Conservation (phyloP, 2,888 invertebrate genomes). For the Coelopa pilipes region DNA sequence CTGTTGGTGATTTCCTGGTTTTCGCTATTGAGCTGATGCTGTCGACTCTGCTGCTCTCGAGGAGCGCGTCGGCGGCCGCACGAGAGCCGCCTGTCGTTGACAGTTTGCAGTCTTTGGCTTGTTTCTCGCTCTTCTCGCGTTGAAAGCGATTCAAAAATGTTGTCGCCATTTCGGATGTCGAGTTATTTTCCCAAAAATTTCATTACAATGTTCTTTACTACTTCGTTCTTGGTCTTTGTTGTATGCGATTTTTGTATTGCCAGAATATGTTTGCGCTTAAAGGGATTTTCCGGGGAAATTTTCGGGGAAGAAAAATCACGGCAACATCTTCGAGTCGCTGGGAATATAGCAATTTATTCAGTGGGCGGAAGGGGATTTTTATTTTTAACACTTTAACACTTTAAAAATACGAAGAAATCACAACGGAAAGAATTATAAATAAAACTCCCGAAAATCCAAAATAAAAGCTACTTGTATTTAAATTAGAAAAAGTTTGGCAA, state of each 20-base stretch:
- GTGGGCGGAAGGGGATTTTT: too few relatives aligned
- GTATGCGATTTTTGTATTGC: not conserved
- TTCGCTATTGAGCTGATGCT: slow-evolving; percentile 40
- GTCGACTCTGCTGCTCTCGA: slow-evolving; percentile 10
- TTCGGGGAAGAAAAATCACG: not conserved
- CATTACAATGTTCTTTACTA: slow-evolving; percentile 18
- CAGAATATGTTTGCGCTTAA: not conserved
- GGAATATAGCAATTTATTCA: too few relatives aligned
- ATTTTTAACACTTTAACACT: too few relatives aligned
- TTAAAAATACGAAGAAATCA: too few relatives aligned
- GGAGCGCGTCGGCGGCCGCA: slow-evolving; percentile 28
- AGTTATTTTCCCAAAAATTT: slow-evolving; percentile 21
- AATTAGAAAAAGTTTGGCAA: too few relatives aligned
- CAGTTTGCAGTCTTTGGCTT: slow-evolving; percentile 47
- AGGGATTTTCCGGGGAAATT: not conserved
- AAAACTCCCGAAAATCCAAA: too few relatives aligned
- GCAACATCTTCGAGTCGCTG: too few relatives aligned
- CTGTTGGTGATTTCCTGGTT: slow-evolving; percentile 40
- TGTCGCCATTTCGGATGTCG: slow-evolving; percentile 50
- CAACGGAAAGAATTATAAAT: too few relatives aligned
- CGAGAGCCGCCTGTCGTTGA: slow-evolving; percentile 40
- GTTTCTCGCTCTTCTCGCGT: slow-evolving; percentile 62
- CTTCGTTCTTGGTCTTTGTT: slow-evolving; percentile 13
- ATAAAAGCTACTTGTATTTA: too few relatives aligned
- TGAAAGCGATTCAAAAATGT: slow-evolving; percentile 63